A percentile compares a stretch with the other conserved stretches of the same genome.
Conservation (phyloP, 1,140 invertebrate species). For the Mizuhopecten yessoensis region DNA sequence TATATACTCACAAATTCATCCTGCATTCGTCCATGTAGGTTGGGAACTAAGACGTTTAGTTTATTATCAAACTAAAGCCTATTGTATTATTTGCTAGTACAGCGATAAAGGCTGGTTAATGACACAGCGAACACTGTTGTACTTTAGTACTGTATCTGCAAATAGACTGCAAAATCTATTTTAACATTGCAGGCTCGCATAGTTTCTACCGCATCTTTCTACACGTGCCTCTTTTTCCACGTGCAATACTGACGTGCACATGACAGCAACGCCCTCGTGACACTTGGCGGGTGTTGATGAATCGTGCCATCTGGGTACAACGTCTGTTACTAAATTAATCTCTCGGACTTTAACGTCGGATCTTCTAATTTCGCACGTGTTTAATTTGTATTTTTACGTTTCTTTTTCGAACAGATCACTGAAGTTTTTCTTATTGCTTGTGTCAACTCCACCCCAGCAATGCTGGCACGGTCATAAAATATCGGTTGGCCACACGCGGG, state of each 20-base stretch:
- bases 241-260: background rate
- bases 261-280: background rate
- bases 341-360: too few species aligned
- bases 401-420: too few species aligned
- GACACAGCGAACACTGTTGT: background rate
- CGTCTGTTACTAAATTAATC: background rate
- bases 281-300: background rate
- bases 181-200: background rate
- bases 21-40: background rate
- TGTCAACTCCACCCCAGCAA: too few species aligned
- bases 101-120: background rate
- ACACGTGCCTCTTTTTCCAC: background rate
- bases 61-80: background rate
- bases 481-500: too few species aligned
- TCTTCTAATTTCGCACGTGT: too few species aligned
- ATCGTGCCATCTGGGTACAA: conserved; percentile 28
- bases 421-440: too few species aligned
- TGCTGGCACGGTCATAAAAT: too few species aligned
- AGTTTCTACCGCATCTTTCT: background rate
- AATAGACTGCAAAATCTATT: background rate
- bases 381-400: too few species aligned
- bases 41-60: too few species aligned
- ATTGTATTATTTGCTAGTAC: background rate
- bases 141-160: background rate
- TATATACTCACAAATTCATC: background rate